Conservation (phyloP, 2,797 vertebrate species). For the Myotis findleyi region DNA sequence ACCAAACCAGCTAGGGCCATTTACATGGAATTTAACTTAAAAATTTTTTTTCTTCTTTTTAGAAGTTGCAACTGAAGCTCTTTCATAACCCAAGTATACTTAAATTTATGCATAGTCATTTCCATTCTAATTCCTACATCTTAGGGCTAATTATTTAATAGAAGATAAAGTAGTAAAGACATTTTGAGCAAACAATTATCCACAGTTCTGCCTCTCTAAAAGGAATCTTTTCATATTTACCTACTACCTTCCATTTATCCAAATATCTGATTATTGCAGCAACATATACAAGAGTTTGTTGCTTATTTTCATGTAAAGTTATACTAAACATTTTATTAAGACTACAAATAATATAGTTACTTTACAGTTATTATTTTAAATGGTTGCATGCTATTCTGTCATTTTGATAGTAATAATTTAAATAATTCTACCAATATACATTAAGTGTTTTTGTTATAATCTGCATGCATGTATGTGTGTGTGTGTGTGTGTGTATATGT, state of each 20-base stretch:
- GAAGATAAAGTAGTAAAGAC: not conserved
- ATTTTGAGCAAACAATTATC: conserved; percentile 1
- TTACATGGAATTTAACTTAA: conserved; percentile 34
- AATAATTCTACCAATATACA: not conserved
- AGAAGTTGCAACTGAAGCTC: not conserved
- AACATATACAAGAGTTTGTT: conserved; percentile 22
- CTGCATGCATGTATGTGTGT: not conserved
- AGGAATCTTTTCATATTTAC: conserved; percentile 29
- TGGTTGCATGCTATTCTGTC: not conserved
- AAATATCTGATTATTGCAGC: not conserved
- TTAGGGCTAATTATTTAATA: not conserved
- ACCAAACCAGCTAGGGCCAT: too few species aligned
- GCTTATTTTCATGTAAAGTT: not conserved
- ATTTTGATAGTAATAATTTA: conserved; percentile 1
- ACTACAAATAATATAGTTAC: not conserved
- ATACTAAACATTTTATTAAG: conserved; percentile 18
- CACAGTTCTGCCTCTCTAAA: conserved; percentile 6
- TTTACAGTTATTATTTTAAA: conserved; percentile 5
- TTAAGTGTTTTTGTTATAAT: conserved; percentile 32
- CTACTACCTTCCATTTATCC: not conserved
- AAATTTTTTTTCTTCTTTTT: conserved; percentile 15
- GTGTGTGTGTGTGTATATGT: too few species aligned
- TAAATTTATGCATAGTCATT: conserved; percentile 30
- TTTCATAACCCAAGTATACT: not conserved
- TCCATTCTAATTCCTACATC: not conserved